These are phyloP conservation scores for Halictus ligatus DNA, from an alignment of 2,888 invertebrate genomes.

Conservation along the genomic window DNA sequence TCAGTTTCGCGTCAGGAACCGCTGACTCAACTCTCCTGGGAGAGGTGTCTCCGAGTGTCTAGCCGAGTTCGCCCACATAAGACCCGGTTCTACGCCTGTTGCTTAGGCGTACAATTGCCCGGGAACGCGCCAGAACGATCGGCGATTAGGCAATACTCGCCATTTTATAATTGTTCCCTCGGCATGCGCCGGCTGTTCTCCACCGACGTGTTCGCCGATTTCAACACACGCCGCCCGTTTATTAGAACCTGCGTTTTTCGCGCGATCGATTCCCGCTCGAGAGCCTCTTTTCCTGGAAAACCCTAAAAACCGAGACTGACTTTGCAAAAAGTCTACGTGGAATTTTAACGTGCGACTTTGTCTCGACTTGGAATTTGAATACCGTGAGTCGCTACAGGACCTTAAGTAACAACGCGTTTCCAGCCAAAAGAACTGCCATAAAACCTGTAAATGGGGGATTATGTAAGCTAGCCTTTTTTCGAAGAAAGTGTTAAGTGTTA, in stretches of 20 bases:
- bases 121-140: constrained; percentile 59
- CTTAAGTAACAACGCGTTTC: too few relatives aligned
- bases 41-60: constrained; percentile 70
- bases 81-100: constrained; percentile 52
- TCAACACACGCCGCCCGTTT: constrained; percentile 37
- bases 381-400: not conserved
- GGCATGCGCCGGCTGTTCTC: constrained; percentile 51
- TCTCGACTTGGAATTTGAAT: not conserved
- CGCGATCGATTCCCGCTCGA: constrained; percentile 24
- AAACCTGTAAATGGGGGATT: not conserved
- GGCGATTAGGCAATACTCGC: constrained; percentile 69
- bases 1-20: constrained; percentile 62
- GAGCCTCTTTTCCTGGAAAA: not conserved
- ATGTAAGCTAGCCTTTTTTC: not conserved
- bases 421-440: not conserved
- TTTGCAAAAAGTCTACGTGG: not conserved
- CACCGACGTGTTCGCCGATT: constrained; percentile 39
- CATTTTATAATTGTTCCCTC: constrained; percentile 71
- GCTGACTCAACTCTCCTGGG: constrained; percentile 70
- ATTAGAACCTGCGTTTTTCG: constrained; percentile 43
- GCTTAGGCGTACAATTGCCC: constrained; percentile 71
- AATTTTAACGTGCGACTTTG: not conserved
- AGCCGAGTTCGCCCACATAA: constrained; percentile 74
- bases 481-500: not conserved
- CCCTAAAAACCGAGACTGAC: too few relatives aligned